Percentiles rank a stretch among this genome's conserved stretches.
These are phyloP conservation scores for Ganaspis brasiliensis DNA, from an alignment of 2,888 invertebrate species.

Conservation along the genomic window DNA sequence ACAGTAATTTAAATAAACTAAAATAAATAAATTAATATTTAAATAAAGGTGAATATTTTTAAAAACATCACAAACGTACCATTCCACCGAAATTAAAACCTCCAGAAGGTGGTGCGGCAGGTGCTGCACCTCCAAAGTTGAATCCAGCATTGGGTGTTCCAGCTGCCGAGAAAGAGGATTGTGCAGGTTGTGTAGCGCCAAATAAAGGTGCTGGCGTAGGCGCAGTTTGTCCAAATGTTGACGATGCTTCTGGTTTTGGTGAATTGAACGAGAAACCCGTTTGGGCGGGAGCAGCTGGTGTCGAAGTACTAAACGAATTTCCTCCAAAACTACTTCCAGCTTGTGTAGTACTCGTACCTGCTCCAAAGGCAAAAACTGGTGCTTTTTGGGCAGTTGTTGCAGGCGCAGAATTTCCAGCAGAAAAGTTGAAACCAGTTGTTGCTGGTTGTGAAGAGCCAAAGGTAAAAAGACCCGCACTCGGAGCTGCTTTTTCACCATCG, in stretches of 20 bases:
- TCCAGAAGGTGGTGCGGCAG: conserved; percentile 62
- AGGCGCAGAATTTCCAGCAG: conserved; percentile 59
- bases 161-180: conserved; percentile 39
- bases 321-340: conserved; percentile 66
- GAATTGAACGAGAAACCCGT: conserved; percentile 71
- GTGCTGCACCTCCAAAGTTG: conserved; percentile 70
- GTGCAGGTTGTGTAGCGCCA: conserved; percentile 62
- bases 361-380: conserved; percentile 70
- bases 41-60: too few relatives aligned
- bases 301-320: conserved; percentile 65
- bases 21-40: conserved; percentile 19
- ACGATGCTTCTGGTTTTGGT: conserved; percentile 66
- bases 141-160: conserved; percentile 66
- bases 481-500: conserved; percentile 57
- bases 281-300: conserved; percentile 55
- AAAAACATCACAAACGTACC: conserved; percentile 56
- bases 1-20: too few relatives aligned
- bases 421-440: conserved; percentile 68
- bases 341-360: conserved; percentile 51
- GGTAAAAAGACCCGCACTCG: conserved; percentile 65
- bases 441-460: conserved; percentile 67
- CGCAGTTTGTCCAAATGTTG: conserved; percentile 69
- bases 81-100: conserved; percentile 70
- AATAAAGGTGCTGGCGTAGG: conserved; percentile 67
- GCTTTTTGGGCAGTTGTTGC: conserved; percentile 55